Conservation (phyloP, 1,140 invertebrate genomes). For the Agraylea sexmaculata region DNA sequence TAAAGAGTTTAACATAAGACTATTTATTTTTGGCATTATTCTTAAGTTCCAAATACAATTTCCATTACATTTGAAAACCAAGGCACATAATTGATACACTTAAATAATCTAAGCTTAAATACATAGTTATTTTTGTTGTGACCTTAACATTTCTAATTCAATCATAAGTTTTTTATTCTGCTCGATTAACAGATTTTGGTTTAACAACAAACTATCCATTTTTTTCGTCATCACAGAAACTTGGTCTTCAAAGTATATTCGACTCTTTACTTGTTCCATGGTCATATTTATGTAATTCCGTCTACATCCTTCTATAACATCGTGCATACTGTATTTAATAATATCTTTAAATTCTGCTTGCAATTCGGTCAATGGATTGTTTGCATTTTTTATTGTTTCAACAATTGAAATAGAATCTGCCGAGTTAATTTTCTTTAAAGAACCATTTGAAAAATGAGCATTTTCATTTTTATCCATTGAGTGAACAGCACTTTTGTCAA, state of each 20-base stretch:
- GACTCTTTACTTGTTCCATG: constrained; percentile 36
- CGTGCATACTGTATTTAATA: constrained; percentile 29
- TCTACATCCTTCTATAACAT: constrained; percentile 33
- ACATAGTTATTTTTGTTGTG: constrained; percentile 10
- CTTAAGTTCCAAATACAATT: too few relatives aligned
- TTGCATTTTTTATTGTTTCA: constrained; percentile 13
- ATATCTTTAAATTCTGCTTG: constrained; percentile 37
- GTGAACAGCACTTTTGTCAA: constrained; percentile 3
- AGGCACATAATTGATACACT: too few relatives aligned
- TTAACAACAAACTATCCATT: constrained; percentile 28
- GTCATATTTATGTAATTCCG: constrained; percentile 35
- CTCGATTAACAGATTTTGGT: constrained; percentile 32
- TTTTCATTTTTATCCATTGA: constrained; percentile 11
- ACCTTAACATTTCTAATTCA: constrained; percentile 35
- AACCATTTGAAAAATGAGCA: constrained; percentile 6
- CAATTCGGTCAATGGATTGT: constrained; percentile 23
- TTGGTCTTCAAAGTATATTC: constrained; percentile 36
- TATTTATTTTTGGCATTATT: too few relatives aligned
- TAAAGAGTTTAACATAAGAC: too few relatives aligned
- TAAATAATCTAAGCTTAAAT: background rate
- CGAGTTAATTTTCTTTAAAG: constrained; percentile 13
- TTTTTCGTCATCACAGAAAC: constrained; percentile 28
- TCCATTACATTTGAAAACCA: too few relatives aligned
- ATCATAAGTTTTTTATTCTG: constrained; percentile 33
- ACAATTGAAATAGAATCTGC: constrained; percentile 11